Base-by-base conservation (phyloP, 2,888 invertebrate genomes). In the Melinopterus prodromus region DNA sequence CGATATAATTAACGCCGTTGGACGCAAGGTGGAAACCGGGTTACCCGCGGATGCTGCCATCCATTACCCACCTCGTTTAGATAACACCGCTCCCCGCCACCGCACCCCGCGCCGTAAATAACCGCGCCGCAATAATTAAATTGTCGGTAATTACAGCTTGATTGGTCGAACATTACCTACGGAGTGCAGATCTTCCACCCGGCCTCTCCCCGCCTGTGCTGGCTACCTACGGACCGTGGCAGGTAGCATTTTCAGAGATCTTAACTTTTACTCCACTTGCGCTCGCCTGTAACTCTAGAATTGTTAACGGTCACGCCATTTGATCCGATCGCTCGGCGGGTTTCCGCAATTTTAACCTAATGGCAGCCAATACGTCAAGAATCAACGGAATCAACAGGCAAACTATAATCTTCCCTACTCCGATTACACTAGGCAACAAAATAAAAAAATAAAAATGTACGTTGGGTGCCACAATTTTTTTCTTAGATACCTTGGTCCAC, bases 1-100 rank as follows among this genome's bases (percentile, higher is more conserved):
- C 79, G 82, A 79, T 81, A 82, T 84, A 86, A 86, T 86, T 85
- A 86, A 84, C 85, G 84, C 85, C 81, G 84, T 80, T 83, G 82
- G 80, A 80, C 81, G 78, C 82, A 82, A 82, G 80, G 82, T 82
- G 84, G 83, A 83, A 83, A 75, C 78, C 75, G 69, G 74, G 78
- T 72, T 78, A 78, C 74, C 81, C 81, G 81, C 79, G 82, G 81
- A 83, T 74, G 81, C 77, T 77, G 76, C 77, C 76, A 81, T 81
- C 75, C 79, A 76, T 77, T 81, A 75, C 75, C 72, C 53, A 71
- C 38, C 78, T 79, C 79, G 79, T 81, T 81, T 76, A 81, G 77
- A 79, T 79, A 81, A 78, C 77, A 77, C 76, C 77, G 71, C 71
- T 37, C 77, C 35, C 53, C 75, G 78, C 76, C 77, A 69, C 71